phyloP scores from a whole-genome alignment of 2,888 invertebrate species.

The Nudaria mundana region DNA sequence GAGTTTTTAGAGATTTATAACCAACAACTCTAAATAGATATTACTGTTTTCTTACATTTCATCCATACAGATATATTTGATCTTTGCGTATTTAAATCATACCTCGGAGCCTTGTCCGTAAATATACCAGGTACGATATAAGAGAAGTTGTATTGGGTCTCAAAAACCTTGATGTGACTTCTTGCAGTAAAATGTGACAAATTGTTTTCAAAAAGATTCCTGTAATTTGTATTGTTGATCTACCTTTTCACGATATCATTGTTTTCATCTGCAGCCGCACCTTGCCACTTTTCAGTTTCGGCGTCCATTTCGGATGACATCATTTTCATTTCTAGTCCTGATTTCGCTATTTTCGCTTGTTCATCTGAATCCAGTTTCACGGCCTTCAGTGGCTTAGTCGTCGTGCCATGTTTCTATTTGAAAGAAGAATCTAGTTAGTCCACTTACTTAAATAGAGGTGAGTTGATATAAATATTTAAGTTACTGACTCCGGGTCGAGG shows the following conservation, averaged over 20 bases:
- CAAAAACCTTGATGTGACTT: no score
- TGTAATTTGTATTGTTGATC: no score
- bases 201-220: no score
- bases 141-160: no score
- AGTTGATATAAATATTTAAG: not conserved
- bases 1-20: no score
- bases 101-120: no score
- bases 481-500: conserved; percentile 94
- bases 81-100: no score
- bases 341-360: conserved; percentile 98
- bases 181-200: no score
- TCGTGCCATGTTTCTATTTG: conserved; percentile 96
- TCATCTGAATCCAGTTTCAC: conserved; percentile 95
- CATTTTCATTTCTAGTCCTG: conserved; percentile 98
- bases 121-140: no score
- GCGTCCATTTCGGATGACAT: conserved; percentile 97
- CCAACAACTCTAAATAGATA: no score
- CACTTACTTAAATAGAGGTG: not conserved
- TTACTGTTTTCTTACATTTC: no score
- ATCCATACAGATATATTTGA: no score
- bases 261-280: conserved; percentile 86
- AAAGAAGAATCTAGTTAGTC: not conserved
- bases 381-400: conserved; percentile 95
- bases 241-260: conserved; percentile 88
- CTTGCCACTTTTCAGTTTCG: conserved; percentile 98